phyloP scores from a whole-genome alignment of 2,888 invertebrate species.

The Stegophylla sp. region DNA sequence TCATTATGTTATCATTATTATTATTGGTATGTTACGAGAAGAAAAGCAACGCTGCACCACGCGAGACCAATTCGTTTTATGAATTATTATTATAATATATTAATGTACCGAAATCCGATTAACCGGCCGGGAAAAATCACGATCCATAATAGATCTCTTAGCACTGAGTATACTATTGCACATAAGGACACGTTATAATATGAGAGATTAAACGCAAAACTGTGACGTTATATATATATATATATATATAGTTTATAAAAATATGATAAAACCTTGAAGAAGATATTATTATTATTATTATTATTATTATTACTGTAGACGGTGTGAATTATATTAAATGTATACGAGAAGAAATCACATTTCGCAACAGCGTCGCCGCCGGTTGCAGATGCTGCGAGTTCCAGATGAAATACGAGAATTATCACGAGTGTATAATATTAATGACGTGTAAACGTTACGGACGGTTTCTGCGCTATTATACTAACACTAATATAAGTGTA shows the following conservation, averaged over 20 bases:
- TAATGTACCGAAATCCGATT: background rate
- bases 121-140: background rate
- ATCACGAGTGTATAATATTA: conserved; percentile 3
- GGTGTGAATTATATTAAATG: conserved; percentile 9
- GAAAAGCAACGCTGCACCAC: background rate
- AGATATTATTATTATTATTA: background rate
- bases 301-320: too few relatives aligned
- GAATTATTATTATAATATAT: background rate
- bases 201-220: background rate
- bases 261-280: conserved; percentile 4
- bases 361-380: background rate
- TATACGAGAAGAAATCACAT: background rate
- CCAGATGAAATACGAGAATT: conserved; percentile 5
- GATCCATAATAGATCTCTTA: background rate
- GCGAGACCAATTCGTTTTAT: conserved; percentile 9
- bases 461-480: too few relatives aligned
- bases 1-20: too few relatives aligned
- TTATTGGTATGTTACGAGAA: background rate
- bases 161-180: too few relatives aligned
- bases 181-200: too few relatives aligned
- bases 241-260: background rate
- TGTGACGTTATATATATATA: background rate
- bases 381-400: background rate
- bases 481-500: too few relatives aligned
- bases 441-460: background rate